Percentiles rank a stretch among this genome's conserved stretches.
These are phyloP conservation scores for Drosophila koepferae DNA, from an alignment of 2,888 invertebrate species.

Conservation along the genomic window DNA sequence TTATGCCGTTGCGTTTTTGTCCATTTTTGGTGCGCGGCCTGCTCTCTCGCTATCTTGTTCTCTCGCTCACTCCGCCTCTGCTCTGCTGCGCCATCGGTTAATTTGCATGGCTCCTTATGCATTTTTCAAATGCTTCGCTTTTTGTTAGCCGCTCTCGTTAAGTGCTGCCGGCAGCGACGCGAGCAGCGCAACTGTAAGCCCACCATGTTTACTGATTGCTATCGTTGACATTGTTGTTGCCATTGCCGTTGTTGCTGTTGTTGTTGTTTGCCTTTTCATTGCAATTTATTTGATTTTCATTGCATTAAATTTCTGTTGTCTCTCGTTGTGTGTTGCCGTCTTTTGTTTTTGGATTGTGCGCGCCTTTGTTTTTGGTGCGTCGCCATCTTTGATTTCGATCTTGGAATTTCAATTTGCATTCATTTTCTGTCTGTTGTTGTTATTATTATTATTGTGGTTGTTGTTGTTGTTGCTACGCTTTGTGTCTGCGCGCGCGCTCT, in stretches of 20 bases:
- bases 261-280: constrained; percentile 51
- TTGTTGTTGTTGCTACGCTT: constrained; percentile 1
- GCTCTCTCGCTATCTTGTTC: not conserved
- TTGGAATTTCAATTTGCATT: constrained; percentile 77
- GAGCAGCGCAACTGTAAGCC: constrained; percentile 42
- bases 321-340: constrained; percentile 44
- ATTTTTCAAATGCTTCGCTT: constrained; percentile 75
- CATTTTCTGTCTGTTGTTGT: constrained; percentile 25
- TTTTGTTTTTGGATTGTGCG: constrained; percentile 62
- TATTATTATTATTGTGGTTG: not conserved
- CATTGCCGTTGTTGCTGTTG: constrained; percentile 31
- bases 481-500: not conserved
- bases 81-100: constrained; percentile 15
- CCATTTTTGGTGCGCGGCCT: constrained; percentile 35
- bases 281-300: constrained; percentile 80
- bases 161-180: constrained; percentile 24
- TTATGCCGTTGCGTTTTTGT: constrained; percentile 33
- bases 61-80: not conserved
- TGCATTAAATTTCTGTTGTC: constrained; percentile 72
- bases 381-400: constrained; percentile 67
- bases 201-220: constrained; percentile 74
- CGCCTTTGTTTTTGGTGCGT: constrained; percentile 53
- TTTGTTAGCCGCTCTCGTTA: constrained; percentile 57
- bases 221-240: constrained; percentile 63
- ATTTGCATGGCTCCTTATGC: constrained; percentile 71